A percentile compares a stretch with the other conserved stretches of the same genome.
These are phyloP conservation scores for Ifrita kowaldi DNA, from an alignment of 2,113 vertebrate genomes.

Conservation along the genomic window DNA sequence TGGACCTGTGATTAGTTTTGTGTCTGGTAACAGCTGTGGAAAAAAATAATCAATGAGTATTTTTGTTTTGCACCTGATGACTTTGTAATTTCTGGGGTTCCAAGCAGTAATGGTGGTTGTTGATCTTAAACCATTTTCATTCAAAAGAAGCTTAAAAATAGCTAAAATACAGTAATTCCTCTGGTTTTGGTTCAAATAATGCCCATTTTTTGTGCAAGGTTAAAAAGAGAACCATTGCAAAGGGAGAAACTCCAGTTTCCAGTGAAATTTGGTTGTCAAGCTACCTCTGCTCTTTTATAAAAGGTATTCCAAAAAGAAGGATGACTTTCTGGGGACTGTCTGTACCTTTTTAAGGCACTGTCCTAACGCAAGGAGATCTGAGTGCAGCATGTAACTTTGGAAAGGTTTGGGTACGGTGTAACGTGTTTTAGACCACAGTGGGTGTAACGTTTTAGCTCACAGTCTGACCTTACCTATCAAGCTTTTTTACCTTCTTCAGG, in stretches of 20 bases:
- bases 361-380: not conserved
- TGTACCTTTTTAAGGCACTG: not conserved
- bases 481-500: not conserved
- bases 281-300: not conserved
- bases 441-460: not conserved
- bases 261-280: fast-evolving
- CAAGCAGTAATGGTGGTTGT: not conserved
- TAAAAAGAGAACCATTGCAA: not conserved
- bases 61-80: not conserved
- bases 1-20: not conserved
- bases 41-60: not conserved
- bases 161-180: not conserved
- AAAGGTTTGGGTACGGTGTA: not conserved
- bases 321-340: not conserved
- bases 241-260: not conserved
- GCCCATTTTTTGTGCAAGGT: not conserved
- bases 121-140: not conserved
- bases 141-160: not conserved
- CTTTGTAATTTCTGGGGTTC: not conserved
- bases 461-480: not conserved
- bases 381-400: not conserved
- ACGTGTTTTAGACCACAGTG: not conserved
- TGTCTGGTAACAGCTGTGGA: not conserved
- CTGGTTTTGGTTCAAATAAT: not conserved
- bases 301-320: not conserved